phyloP scores from a whole-genome alignment of 2,888 invertebrate species.

The Agriotes lineatus region DNA sequence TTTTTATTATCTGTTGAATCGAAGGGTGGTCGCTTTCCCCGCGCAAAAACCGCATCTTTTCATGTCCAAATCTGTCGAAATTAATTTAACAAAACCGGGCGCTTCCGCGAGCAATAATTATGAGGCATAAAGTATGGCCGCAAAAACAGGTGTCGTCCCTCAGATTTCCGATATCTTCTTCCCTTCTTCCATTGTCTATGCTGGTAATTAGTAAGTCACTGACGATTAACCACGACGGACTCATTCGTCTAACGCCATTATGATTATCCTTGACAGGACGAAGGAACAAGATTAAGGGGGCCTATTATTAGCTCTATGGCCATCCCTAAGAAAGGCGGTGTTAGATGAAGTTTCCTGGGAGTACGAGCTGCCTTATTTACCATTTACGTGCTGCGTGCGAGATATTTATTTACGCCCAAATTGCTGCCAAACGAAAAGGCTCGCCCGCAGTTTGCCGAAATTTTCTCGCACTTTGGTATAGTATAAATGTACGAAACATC shows the following conservation, averaged over 20 bases:
- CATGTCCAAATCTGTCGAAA: slow-evolving; percentile 9
- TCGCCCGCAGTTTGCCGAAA: too few relatives aligned
- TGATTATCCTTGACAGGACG: slow-evolving; percentile 65
- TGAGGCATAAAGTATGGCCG: slow-evolving; percentile 4
- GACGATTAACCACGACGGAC: slow-evolving; percentile 66
- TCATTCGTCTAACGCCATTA: slow-evolving; percentile 66
- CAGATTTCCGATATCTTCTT: slow-evolving; percentile 40
- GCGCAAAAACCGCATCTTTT: not conserved
- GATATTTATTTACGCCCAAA: too few relatives aligned
- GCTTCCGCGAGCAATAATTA: not conserved
- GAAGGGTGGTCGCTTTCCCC: too few relatives aligned
- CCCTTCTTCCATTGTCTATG: slow-evolving; percentile 42
- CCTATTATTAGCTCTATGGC: slow-evolving; percentile 53
- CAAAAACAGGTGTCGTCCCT: slow-evolving; percentile 36
- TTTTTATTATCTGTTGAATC: too few relatives aligned
- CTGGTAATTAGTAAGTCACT: slow-evolving; percentile 66
- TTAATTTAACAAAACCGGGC: not conserved
- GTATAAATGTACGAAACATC: too few relatives aligned
- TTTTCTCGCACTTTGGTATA: too few relatives aligned
- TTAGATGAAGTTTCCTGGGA: too few relatives aligned
- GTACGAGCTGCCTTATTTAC: not conserved
- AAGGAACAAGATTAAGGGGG: slow-evolving; percentile 54
- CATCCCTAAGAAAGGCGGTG: slow-evolving; percentile 48
- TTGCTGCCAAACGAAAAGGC: too few relatives aligned
- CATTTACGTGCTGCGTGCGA: too few relatives aligned